Evolutionary conservation across 92 coral and sea anemone genomes (phyloP), one percentile per base, ranked within the genome.

Genomic region (Epizoanthus ramosus): DNA sequence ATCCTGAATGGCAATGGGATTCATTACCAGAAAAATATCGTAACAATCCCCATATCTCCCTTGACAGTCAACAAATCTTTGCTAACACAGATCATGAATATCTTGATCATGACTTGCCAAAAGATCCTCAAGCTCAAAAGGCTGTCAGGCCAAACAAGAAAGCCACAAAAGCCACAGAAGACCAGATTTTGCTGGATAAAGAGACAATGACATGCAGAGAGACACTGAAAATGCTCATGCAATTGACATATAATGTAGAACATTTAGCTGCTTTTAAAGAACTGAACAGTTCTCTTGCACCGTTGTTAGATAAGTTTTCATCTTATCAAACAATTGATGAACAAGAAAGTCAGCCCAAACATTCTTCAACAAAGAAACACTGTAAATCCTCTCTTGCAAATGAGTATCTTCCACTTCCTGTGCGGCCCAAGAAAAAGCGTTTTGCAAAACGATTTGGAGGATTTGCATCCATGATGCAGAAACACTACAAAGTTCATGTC

Each of bases 1-100:
- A 45, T 72, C 89, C 82, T 22, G 75, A 85, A 25, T 89, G 89
- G 89, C 77, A 85, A 54, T 89, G 92, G 92, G 84, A 80, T 15
- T 76, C 84, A 50, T 64, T 87, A 58, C 87, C 85, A 16, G 72
- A 68, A 60, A 68, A 72, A 37, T 75, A 83, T 31, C 64, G 91
- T 14, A 65, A 74, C n/a, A 67, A 83, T 71, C 87, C 91, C n/a
- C 74, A 75, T 60, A 69, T 87, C 74, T 75, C 84, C 63, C 71
- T 87, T 17, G 90, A 87, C 69, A 61, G 50, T 37, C 47, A 79
- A 41, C 83, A 39, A 21, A 54, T 79, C 56, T 14, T 63, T 79
- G 63, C 76, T 63, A 70, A 83, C 53, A 47, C 53, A 47, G 53
- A 47, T 47, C 8, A 45, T 45, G 52, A 45, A 45, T 6, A 45